phyloP scores from a whole-genome alignment of 2,797 vertebrate species.

The Austrolebias charrua region DNA sequence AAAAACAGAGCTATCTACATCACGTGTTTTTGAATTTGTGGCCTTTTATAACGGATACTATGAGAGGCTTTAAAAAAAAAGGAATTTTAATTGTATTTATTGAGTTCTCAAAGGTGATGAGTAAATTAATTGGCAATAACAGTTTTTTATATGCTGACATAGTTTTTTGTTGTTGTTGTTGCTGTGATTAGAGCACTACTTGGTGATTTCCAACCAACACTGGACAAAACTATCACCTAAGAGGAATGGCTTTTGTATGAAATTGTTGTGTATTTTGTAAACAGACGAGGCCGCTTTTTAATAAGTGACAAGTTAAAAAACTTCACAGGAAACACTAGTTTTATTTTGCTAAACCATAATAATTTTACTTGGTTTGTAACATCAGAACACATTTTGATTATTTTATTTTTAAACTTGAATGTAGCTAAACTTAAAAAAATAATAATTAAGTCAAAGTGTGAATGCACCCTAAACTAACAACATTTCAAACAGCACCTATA shows the following conservation, averaged over 20 bases:
- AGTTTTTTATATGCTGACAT: no score
- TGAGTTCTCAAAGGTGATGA: not conserved
- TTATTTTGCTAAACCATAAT: not conserved
- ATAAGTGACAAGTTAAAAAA: not conserved
- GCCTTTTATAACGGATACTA: no score
- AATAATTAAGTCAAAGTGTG: conserved; percentile 22
- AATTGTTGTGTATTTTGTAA: not conserved
- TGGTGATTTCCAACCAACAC: not conserved
- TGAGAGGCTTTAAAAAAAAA: no score
- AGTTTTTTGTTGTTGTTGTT: no score
- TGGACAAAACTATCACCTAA: not conserved
- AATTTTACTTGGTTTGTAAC: not conserved
- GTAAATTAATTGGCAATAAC: not conserved
- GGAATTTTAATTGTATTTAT: no score
- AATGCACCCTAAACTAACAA: conserved; percentile 45
- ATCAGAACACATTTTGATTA: not conserved
- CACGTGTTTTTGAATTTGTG: no score
- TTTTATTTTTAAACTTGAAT: not conserved
- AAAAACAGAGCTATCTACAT: no score
- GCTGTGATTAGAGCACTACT: not conserved
- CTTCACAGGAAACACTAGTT: not conserved
- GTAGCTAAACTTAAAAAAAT: not conserved
- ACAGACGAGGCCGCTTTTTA: not conserved
- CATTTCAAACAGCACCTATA: not conserved
- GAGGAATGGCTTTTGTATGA: not conserved